phyloP scores from a whole-genome alignment of 2,113 vertebrate species.

The Nematolebias whitei region DNA sequence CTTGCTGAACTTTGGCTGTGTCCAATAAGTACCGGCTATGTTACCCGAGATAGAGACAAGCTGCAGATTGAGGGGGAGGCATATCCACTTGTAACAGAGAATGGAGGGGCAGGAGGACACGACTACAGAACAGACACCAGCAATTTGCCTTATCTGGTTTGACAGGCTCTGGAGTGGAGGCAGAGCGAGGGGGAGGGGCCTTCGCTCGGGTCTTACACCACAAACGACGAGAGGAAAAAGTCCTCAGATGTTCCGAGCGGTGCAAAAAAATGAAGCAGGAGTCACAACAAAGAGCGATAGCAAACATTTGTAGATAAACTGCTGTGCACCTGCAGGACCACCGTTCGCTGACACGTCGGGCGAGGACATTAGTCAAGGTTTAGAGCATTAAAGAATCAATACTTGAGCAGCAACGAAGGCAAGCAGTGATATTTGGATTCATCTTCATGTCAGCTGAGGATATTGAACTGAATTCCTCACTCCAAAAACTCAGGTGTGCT shows the following conservation, averaged over 20 bases:
- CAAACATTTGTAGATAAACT: conserved; percentile 50
- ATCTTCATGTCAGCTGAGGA: conserved; percentile 61
- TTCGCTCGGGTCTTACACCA: conserved; percentile 43
- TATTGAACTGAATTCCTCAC: conserved; percentile 60
- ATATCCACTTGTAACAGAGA: conserved; percentile 60
- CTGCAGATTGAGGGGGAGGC: conserved; percentile 49
- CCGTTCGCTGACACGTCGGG: conserved; percentile 54
- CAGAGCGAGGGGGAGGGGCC: conserved; percentile 24
- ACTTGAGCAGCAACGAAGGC: conserved; percentile 58
- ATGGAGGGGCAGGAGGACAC: conserved; percentile 52
- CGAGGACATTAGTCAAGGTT: conserved; percentile 76
- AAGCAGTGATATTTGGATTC: conserved; percentile 74
- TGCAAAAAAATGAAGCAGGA: conserved; percentile 54
- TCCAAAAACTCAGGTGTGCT: conserved; percentile 51
- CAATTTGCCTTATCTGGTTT: conserved; percentile 69
- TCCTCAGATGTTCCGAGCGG: conserved; percentile 57
- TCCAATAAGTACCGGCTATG: conserved; percentile 55
- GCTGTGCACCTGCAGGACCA: conserved; percentile 46
- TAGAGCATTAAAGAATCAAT: conserved; percentile 72
- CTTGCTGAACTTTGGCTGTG: conserved; percentile 47
- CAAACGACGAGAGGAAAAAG: conserved; percentile 51
- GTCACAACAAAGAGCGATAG: conserved; percentile 50
- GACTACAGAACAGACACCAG: conserved; percentile 64
- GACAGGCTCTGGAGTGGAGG: conserved; percentile 58
- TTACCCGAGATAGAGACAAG: conserved; percentile 56